Conservation (phyloP, 2,888 invertebrate genomes). For the Synergus laeviventris region DNA sequence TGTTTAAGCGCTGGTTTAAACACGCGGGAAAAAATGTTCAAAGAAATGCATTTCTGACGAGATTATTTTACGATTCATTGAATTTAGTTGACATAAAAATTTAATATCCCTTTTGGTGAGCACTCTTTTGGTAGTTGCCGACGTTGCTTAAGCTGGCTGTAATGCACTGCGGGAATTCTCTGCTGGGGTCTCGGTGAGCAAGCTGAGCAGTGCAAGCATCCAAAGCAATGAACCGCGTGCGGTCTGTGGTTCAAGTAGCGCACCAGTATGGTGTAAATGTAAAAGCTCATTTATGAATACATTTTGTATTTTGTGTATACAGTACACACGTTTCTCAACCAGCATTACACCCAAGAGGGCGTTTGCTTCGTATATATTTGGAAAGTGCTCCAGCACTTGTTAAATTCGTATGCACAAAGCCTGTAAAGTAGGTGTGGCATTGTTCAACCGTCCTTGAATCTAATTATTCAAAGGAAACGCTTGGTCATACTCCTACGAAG, state of each 20-base stretch:
- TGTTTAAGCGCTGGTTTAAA: too few relatives aligned
- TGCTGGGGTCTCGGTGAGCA: slow-evolving; percentile 18
- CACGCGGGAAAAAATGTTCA: not conserved
- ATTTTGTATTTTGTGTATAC: not conserved
- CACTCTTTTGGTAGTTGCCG: not conserved
- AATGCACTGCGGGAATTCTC: slow-evolving; percentile 32
- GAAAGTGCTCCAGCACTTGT: slow-evolving; percentile 49
- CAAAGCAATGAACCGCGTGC: slow-evolving; percentile 32
- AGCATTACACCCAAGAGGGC: slow-evolving; percentile 15
- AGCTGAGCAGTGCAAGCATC: slow-evolving; percentile 15
- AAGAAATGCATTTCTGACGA: not conserved
- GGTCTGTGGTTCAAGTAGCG: slow-evolving; percentile 18
- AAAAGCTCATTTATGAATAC: slow-evolving; percentile 1
- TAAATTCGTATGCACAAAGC: slow-evolving; percentile 20
- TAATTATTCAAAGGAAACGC: slow-evolving; percentile 68
- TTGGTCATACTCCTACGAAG: slow-evolving; percentile 47
- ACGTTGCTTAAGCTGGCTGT: not conserved
- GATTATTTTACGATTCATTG: not conserved
- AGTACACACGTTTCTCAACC: slow-evolving; percentile 23
- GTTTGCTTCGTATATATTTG: slow-evolving; percentile 29
- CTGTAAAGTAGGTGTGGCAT: slow-evolving; percentile 64
- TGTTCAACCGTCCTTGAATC: slow-evolving; percentile 66
- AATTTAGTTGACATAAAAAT: not conserved
- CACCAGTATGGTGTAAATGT: slow-evolving; percentile 1
- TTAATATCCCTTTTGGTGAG: not conserved